Evolutionary conservation across 2,888 invertebrate species (phyloP).

Genomic region (Chaitophorus viminalis): DNA sequence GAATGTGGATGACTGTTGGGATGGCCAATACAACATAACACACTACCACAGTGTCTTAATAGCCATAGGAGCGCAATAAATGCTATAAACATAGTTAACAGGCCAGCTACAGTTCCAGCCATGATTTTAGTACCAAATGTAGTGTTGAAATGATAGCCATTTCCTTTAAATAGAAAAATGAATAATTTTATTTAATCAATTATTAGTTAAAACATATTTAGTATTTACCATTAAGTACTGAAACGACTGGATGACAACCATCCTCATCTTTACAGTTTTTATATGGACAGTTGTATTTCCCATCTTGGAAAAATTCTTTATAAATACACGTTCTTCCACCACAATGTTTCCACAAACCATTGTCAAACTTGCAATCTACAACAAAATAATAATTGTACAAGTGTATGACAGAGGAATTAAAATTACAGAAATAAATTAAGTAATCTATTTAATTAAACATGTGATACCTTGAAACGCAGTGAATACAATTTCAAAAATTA

Average conservation of each 20-base stretch:
- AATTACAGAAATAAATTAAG: background rate
- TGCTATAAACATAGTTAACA: conserved; percentile 63
- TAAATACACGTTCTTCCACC: conserved; percentile 67
- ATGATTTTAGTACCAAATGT: conserved; percentile 63
- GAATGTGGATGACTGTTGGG: conserved; percentile 64
- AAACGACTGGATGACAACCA: conserved; percentile 66
- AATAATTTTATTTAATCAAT: background rate
- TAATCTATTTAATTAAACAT: conserved; percentile 18
- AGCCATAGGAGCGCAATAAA: conserved; percentile 63
- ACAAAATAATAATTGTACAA: conserved; percentile 8
- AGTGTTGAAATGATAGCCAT: conserved; percentile 44
- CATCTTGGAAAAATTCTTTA: conserved; percentile 69
- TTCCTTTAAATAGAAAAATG: conserved; percentile 17
- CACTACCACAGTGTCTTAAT: conserved; percentile 64
- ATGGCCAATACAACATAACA: conserved; percentile 67
- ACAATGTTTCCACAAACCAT: conserved; percentile 64
- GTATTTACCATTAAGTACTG: conserved; percentile 34
- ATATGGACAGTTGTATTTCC: conserved; percentile 69
- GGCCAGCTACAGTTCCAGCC: conserved; percentile 63
- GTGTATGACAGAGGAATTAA: conserved; percentile 18
- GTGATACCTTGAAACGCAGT: conserved; percentile 67
- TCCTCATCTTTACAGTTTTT: conserved; percentile 69
- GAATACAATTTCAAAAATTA: conserved; percentile 69
- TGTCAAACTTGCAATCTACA: conserved; percentile 63
- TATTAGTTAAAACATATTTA: background rate